phyloP scores from a whole-genome alignment of 2,888 invertebrate genomes.

The Cryptophagus acutangulus region DNA sequence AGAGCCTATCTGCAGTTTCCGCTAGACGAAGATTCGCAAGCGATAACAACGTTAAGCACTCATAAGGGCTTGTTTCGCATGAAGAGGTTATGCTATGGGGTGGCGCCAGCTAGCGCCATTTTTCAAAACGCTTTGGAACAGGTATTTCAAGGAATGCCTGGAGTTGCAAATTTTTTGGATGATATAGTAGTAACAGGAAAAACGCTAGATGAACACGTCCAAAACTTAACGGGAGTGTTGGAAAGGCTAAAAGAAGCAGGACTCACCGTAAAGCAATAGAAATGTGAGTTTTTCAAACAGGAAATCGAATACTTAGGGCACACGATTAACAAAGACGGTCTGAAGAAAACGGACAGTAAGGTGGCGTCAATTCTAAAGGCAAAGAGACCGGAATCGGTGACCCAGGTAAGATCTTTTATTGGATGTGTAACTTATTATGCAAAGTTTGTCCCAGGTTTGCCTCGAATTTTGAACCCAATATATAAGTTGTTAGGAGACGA shows the following conservation, averaged over 20 bases:
- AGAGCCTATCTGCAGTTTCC: conserved; percentile 37
- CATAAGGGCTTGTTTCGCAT: conserved; percentile 37
- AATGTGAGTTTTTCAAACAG: conserved; percentile 36
- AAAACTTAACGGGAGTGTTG: conserved; percentile 26
- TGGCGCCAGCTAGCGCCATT: conserved; percentile 23
- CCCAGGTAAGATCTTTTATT: conserved; percentile 14
- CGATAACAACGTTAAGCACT: conserved; percentile 32
- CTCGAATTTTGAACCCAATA: conserved; percentile 5
- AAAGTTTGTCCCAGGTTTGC: conserved; percentile 13
- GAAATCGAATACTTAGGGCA: conserved; percentile 36
- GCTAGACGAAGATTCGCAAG: conserved; percentile 29
- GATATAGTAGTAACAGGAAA: conserved; percentile 33
- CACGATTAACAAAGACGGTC: conserved; percentile 17
- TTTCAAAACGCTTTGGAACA: conserved; percentile 37
- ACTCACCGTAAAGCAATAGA: conserved; percentile 30
- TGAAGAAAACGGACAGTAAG: conserved; percentile 15
- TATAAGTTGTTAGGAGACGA: conserved; percentile 3
- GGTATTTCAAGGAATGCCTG: conserved; percentile 30
- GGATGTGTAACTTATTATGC: conserved; percentile 20
- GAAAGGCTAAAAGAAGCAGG: conserved; percentile 25
- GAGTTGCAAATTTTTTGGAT: conserved; percentile 33
- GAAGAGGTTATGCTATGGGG: conserved; percentile 38
- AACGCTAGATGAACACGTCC: conserved; percentile 21
- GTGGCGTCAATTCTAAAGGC: conserved; percentile 16
- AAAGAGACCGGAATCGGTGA: conserved; percentile 10